phyloP scores from a whole-genome alignment of 2,888 invertebrate genomes.

The Punctoribates punctum region DNA sequence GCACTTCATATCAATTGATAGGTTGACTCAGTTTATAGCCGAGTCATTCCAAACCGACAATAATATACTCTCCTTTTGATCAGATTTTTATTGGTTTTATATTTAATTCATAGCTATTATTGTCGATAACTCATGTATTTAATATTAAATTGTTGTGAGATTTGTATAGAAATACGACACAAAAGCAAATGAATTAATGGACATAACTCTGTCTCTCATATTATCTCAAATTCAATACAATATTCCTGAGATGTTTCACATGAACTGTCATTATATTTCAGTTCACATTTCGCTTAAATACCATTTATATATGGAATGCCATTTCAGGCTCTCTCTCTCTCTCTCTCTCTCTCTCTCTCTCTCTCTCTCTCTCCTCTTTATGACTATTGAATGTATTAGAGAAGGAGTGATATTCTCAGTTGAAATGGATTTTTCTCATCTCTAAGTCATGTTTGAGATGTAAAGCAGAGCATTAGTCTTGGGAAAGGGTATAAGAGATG shows the following conservation, averaged over 20 bases:
- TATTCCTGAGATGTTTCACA: too few relatives aligned
- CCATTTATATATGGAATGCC: not conserved
- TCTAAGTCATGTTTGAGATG: not conserved
- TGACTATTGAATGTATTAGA: not conserved
- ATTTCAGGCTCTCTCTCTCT: not conserved
- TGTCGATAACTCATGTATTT: too few relatives aligned
- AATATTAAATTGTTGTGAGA: too few relatives aligned
- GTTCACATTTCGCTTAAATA: not conserved
- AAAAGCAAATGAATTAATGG: too few relatives aligned
- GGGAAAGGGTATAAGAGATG: not conserved
- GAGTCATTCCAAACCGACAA: not conserved
- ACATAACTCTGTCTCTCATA: too few relatives aligned
- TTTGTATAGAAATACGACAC: too few relatives aligned
- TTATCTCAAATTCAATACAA: too few relatives aligned
- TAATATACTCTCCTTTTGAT: not conserved
- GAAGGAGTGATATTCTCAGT: not conserved
- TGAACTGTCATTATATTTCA: not conserved
- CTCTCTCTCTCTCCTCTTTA: not conserved
- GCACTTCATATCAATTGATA: not conserved
- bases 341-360: not conserved
- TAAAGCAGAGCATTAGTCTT: not conserved
- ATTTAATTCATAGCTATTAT: too few relatives aligned
- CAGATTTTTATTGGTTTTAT: not conserved
- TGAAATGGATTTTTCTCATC: not conserved
- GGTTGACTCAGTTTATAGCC: not conserved